Base-by-base conservation (phyloP, 2,797 vertebrate genomes). In the Cossypha dichroa region DNA sequence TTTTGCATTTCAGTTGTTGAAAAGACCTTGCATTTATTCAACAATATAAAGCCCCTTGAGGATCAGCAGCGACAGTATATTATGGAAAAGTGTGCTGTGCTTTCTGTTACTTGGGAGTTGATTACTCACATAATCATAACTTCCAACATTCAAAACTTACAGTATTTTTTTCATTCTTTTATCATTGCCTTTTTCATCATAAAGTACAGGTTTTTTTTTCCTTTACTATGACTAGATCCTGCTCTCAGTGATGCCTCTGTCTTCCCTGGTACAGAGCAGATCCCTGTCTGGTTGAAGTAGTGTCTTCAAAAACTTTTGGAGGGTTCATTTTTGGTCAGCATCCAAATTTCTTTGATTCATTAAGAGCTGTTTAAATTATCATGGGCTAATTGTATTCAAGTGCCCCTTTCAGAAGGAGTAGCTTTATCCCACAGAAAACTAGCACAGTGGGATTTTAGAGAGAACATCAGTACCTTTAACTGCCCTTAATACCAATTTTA, bases 1-100 rank as follows among this genome's bases (percentile, higher is more conserved):
- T 96, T 97, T 96, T 94, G 95, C 93, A 95, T 97, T 97, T 97
- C 72, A 89, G 88, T 92, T 91, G 88, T 92, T 96, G 88, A 96
- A 96, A 96, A 87, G 84, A 85, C 72, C 69, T 93, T 87, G 64
- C 84, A 72, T 96, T 96, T 89, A 70, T 95, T 94, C 78, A 92
- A 36, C 81, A 89, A 87, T 80, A 75, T 89, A 72, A 93, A 94
- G 54, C 75, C 90, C 84, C 90, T 88, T 49, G 46, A 89, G 90
- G 91, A 93, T 85, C 86, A 77, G 49, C 67, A 89, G 22, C 48
- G 83, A 28, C 7, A 3, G 64, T 80, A 36, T 74, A 80, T 92
- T 76, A 74, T 85, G 75, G 87, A 89, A 54, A 85, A 92, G 84
- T 62, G 84, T 79, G 28, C 41, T 70, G 68, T 87, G 78, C 72